Conservation (phyloP, 64 coral and sea anemone genomes). For the Pocillopora damicornis region DNA sequence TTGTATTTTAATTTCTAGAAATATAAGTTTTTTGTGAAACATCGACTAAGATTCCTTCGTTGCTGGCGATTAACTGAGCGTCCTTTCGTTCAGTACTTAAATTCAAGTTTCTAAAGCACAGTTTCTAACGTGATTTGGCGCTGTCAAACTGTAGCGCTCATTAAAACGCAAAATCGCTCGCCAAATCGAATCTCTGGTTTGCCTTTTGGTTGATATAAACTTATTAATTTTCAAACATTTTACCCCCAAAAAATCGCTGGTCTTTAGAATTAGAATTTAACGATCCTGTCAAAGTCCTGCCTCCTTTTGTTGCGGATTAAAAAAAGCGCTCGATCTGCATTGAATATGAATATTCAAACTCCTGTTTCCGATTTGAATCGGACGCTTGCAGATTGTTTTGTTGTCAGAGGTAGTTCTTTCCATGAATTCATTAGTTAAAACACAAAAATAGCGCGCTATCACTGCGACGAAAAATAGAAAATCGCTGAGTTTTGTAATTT, state of each 20-base stretch:
- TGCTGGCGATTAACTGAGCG: neutral
- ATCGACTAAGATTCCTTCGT: slow-evolving; percentile 6
- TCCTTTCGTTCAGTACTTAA: neutral
- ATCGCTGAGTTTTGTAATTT: slow-evolving; percentile 7
- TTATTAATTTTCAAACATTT: slow-evolving; percentile 21
- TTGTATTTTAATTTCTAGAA: neutral
- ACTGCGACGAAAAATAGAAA: neutral
- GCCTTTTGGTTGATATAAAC: slow-evolving; percentile 44
- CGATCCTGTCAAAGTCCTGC: slow-evolving; percentile 16
- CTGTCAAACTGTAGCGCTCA: slow-evolving; percentile 28
- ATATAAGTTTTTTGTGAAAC: neutral
- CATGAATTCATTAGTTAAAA: slow-evolving; percentile 20
- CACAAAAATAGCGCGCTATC: slow-evolving; percentile 13
- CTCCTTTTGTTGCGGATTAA: slow-evolving; percentile 31
- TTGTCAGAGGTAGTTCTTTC: slow-evolving; percentile 4
- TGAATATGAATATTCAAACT: slow-evolving; percentile 68
- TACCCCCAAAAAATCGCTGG: slow-evolving; percentile 2
- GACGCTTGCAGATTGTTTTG: slow-evolving; percentile 9
- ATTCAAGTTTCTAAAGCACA: neutral
- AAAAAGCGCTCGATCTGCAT: slow-evolving; percentile 5
- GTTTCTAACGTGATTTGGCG: neutral
- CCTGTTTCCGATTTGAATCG: slow-evolving; percentile 27
- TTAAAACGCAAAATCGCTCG: slow-evolving; percentile 5
- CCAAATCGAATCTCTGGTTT: slow-evolving; percentile 38
- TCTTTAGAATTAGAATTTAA: neutral